Percentiles rank a stretch among this genome's conserved stretches.
These are phyloP conservation scores for Sarcoramphus papa DNA, from an alignment of 2,797 vertebrate genomes.

Conservation along the genomic window DNA sequence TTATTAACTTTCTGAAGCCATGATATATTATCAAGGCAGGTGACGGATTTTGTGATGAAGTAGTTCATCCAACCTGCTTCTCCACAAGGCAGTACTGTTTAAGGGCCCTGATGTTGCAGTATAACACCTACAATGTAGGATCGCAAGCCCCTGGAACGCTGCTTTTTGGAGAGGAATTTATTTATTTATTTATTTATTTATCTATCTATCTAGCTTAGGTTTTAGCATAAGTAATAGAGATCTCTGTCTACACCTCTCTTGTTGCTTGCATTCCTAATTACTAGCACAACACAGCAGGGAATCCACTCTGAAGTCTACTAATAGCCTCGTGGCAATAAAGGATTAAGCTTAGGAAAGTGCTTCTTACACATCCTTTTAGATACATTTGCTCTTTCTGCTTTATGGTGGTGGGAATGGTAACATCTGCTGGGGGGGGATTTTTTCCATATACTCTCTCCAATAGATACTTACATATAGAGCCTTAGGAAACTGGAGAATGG, in stretches of 20 bases:
- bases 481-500: neutral
- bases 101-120: neutral
- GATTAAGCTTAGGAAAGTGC: neutral
- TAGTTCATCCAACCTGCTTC: neutral
- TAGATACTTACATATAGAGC: neutral
- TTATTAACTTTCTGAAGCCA: neutral
- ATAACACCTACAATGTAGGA: neutral
- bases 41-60: neutral
- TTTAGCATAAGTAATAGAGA: neutral
- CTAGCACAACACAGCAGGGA: neutral
- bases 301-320: neutral
- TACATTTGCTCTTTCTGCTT: neutral
- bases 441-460: neutral
- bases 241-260: neutral
- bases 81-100: neutral
- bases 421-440: neutral
- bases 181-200: neutral
- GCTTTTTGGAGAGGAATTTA: neutral
- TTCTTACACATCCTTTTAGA: neutral
- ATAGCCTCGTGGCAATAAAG: neutral
- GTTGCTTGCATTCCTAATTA: neutral
- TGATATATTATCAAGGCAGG: neutral
- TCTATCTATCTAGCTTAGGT: neutral
- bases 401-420: neutral
- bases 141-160: accelerated